Evolutionary conservation across 2,113 vertebrate species (phyloP).

Genomic region (Sarotherodon lohbergeri): DNA sequence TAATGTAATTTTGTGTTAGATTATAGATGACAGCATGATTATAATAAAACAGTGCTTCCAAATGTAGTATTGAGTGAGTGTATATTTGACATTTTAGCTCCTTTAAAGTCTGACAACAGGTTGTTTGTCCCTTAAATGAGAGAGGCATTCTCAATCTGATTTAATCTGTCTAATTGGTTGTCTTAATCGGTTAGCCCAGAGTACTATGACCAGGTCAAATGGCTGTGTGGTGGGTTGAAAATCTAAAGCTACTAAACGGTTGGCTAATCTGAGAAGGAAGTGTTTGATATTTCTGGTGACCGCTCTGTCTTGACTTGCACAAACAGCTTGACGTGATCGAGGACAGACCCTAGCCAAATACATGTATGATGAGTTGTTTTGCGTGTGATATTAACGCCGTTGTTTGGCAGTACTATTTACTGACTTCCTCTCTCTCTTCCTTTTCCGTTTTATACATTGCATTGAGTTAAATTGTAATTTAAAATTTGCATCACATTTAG

Average conservation of each 20-base stretch:
- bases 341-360: background rate
- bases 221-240: background rate
- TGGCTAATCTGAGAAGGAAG: background rate
- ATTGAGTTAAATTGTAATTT: background rate
- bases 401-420: background rate
- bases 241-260: background rate
- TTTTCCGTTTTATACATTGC: background rate
- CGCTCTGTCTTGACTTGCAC: background rate
- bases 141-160: background rate
- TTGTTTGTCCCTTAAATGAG: background rate
- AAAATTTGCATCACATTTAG: background rate
- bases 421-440: background rate
- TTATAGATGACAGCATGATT: background rate
- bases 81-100: background rate
- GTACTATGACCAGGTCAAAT: conserved; percentile 2
- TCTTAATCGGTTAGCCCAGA: background rate
- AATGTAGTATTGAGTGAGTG: background rate
- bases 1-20: background rate
- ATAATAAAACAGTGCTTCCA: background rate
- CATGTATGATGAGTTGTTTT: background rate
- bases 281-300: background rate
- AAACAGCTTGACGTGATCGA: background rate
- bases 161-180: conserved; percentile 14
- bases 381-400: background rate
- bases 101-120: background rate